Conservation (phyloP, 2,797 vertebrate species). For the Peromyscus nudipes region DNA sequence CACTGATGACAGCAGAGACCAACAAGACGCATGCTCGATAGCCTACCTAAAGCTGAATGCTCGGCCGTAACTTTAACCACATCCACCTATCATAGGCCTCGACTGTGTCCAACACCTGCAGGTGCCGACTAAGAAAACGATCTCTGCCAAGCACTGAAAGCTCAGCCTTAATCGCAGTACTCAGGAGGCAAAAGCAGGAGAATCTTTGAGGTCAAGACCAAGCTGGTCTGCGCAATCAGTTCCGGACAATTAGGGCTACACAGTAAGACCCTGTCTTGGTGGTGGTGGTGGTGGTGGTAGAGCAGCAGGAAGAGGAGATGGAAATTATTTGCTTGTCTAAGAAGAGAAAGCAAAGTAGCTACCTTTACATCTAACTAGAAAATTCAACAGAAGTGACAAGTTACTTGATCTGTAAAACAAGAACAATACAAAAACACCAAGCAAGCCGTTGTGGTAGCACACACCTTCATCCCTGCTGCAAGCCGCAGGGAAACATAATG, state of each 20-base stretch:
- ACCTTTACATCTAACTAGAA: background rate
- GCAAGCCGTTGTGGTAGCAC: background rate
- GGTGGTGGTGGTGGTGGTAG: background rate
- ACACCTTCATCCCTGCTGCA: background rate
- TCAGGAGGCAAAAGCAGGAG: background rate
- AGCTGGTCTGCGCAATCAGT: background rate
- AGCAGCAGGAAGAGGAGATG: background rate
- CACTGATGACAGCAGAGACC: background rate
- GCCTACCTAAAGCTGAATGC: background rate
- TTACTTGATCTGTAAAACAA: background rate
- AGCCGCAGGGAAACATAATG: no score
- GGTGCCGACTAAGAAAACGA: background rate
- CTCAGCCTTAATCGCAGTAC: background rate
- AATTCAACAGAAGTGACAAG: background rate
- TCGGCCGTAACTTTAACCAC: background rate
- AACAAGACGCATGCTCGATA: background rate
- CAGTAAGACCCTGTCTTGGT: background rate
- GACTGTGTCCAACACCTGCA: slow-evolving; percentile 1
- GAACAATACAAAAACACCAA: background rate
- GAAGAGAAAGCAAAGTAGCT: background rate
- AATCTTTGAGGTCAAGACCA: background rate
- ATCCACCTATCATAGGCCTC: background rate
- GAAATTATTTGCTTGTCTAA: background rate
- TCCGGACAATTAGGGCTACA: background rate
- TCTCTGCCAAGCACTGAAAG: background rate